Base-by-base conservation (phyloP, 1,140 invertebrate species). In the Drosophila parvula region DNA sequence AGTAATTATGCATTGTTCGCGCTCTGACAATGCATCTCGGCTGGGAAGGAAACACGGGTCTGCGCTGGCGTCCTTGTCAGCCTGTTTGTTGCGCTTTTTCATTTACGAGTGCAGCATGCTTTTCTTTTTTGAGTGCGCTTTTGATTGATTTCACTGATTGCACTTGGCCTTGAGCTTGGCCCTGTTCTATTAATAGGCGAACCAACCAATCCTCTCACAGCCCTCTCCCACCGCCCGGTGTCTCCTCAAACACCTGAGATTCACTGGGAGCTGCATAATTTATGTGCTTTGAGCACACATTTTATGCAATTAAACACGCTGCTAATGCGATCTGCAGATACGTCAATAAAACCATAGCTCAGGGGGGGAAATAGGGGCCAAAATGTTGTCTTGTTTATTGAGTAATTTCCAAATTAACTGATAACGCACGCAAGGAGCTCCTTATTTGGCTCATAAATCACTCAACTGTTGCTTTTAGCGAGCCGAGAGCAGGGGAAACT, bases 1-100 rank as follows among this genome's bases (percentile, higher is more conserved):
- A 85, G 83, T 88, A 85, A 88, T 85, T 85, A 85, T 85, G 82
- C 82, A 85, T 85, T 85, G 82, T 85, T 76, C 62, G 44, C 76
- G 45, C 47, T 36, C 61, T 44, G 48, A 57, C 60, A 79, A 74
- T 68, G 56, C 71, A 81, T 38, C 71, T 71, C 56, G 36, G 22
- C 16, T 43, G 30, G 47, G 32, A 30, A 50, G 48, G 48, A 60
- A 22, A 30, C 32, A 44, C 14, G 27, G 41, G 7, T 48, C 59
- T 40, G 57, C 14, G 57, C 14, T 40, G 57, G 34, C 51, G n/a
- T 47, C 40, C 28, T 64, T 74, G 55, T 47, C 68, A 69, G 34
- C 27, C 45, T 43, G 34, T 47, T 68, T 50, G 50, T 59, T 48
- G 45, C 61, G 47, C 40, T 60, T 63, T 63, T 61, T 34, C 61